These are phyloP conservation scores for Hermaeophaga mercurialis DNA, from an alignment of 2,888 invertebrate genomes.

Conservation along the genomic window DNA sequence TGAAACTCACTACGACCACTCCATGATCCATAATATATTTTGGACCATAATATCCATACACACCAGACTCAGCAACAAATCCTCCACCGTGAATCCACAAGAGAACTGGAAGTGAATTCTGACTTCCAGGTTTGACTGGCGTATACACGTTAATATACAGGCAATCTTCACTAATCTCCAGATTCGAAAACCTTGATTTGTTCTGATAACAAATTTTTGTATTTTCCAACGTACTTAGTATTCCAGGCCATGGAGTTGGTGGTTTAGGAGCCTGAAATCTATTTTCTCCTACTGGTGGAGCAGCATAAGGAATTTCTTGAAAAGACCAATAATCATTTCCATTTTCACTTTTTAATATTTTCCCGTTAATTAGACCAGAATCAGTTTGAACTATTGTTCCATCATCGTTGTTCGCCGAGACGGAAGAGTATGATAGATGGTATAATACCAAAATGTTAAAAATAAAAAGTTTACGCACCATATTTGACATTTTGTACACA, in stretches of 20 bases:
- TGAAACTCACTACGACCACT: slow-evolving; percentile 69
- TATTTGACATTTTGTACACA: too few species aligned
- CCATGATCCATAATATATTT: slow-evolving; percentile 64
- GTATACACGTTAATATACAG: slow-evolving; percentile 38
- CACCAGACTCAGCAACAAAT: slow-evolving; percentile 42
- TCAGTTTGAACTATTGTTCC: slow-evolving; percentile 9
- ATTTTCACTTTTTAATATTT: slow-evolving; percentile 6
- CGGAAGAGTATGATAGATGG: too few species aligned
- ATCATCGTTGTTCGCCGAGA: too few species aligned
- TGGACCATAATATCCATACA: slow-evolving; percentile 36
- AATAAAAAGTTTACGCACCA: too few species aligned
- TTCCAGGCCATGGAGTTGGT: too few species aligned
- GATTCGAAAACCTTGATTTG: neutral
- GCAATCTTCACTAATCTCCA: slow-evolving; percentile 35
- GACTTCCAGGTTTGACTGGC: slow-evolving; percentile 24
- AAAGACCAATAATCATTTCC: slow-evolving; percentile 18
- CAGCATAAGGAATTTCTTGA: slow-evolving; percentile 21
- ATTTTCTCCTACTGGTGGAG: slow-evolving; percentile 4
- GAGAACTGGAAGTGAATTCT: slow-evolving; percentile 48
- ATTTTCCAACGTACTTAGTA: too few species aligned
- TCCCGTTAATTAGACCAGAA: slow-evolving; percentile 6
- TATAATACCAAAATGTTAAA: too few species aligned
- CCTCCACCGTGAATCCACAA: slow-evolving; percentile 54
- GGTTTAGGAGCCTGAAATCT: slow-evolving; percentile 9
- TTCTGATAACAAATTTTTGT: too few species aligned